Conservation (phyloP, 2,888 invertebrate genomes). For the Caenorhabditis japonica region DNA sequence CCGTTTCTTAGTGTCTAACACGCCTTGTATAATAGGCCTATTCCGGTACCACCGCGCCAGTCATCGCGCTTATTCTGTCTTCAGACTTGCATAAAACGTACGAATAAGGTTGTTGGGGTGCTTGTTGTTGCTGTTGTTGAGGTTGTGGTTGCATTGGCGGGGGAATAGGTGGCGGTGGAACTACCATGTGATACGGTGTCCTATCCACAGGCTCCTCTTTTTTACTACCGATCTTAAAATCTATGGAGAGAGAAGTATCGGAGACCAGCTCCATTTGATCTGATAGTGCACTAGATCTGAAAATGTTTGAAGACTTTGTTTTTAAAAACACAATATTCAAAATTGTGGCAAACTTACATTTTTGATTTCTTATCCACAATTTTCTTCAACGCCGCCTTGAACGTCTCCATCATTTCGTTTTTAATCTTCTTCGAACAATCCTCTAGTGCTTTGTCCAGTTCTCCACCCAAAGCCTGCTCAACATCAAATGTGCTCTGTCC, state of each 20-base stretch:
- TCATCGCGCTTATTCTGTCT: too few species aligned
- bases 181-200: slow-evolving; percentile 22
- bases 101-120: too few species aligned
- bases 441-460: slow-evolving; percentile 40
- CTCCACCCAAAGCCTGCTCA: slow-evolving; percentile 34
- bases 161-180: slow-evolving; percentile 34
- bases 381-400: slow-evolving; percentile 44
- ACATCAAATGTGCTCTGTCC: slow-evolving; percentile 34
- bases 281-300: slow-evolving; percentile 37
- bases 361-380: slow-evolving; percentile 14
- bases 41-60: too few species aligned
- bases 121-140: too few species aligned
- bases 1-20: too few species aligned
- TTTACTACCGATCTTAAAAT: slow-evolving; percentile 12
- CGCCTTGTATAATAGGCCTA: too few species aligned
- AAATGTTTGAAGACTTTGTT: not conserved
- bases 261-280: slow-evolving; percentile 63
- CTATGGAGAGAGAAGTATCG: slow-evolving; percentile 38
- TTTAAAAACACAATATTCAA: not conserved
- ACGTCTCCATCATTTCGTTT: slow-evolving; percentile 54
- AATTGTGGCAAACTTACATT: slow-evolving; percentile 10
- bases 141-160: slow-evolving; percentile 18
- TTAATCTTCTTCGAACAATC: slow-evolving; percentile 40
- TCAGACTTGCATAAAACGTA: too few species aligned
- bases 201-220: slow-evolving; percentile 3